phyloP scores from a whole-genome alignment of 2,888 invertebrate genomes.

The Spodoptera exigua region DNA sequence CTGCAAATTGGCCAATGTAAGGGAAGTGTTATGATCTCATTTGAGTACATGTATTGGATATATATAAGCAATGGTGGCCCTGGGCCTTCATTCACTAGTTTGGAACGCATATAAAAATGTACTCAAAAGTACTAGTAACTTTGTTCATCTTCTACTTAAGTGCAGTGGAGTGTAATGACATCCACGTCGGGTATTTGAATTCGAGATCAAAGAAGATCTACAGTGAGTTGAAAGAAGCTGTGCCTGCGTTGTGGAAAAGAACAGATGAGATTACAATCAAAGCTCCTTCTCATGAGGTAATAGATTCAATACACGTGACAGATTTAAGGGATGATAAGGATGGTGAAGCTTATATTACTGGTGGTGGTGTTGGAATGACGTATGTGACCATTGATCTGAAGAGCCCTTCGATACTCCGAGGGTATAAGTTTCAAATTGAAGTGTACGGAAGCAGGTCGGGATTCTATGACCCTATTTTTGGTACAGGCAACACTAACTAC shows the following conservation, averaged over 20 bases:
- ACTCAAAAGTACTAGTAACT: conserved; percentile 32
- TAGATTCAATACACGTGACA: conserved; percentile 75
- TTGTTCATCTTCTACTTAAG: conserved; percentile 36
- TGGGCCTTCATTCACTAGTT: too few species aligned
- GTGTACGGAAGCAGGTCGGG: conserved; percentile 70
- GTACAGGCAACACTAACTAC: conserved; percentile 64
- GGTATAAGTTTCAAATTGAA: conserved; percentile 79
- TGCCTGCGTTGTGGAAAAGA: conserved; percentile 79
- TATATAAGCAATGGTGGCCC: conserved; percentile 39
- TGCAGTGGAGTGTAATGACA: conserved; percentile 60
- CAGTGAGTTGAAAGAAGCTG: conserved; percentile 74
- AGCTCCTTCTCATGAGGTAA: conserved; percentile 72
- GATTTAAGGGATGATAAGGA: conserved; percentile 78
- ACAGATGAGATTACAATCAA: conserved; percentile 75
- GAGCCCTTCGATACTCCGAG: conserved; percentile 78
- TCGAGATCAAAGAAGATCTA: conserved; percentile 71
- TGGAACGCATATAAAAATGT: conserved; percentile 30
- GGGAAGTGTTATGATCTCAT: conserved; percentile 52
- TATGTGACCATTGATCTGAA: conserved; percentile 77
- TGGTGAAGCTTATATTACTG: conserved; percentile 75
- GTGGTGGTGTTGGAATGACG: conserved; percentile 76
- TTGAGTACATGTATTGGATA: conserved; percentile 7
- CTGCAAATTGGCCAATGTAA: conserved; percentile 41
- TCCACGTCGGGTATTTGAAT: conserved; percentile 63
- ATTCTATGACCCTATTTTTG: conserved; percentile 59